Percentiles rank a stretch among this genome's conserved stretches.
Conservation (phyloP, 2,797 vertebrate genomes). For the Urocyon cinereoargenteus region DNA sequence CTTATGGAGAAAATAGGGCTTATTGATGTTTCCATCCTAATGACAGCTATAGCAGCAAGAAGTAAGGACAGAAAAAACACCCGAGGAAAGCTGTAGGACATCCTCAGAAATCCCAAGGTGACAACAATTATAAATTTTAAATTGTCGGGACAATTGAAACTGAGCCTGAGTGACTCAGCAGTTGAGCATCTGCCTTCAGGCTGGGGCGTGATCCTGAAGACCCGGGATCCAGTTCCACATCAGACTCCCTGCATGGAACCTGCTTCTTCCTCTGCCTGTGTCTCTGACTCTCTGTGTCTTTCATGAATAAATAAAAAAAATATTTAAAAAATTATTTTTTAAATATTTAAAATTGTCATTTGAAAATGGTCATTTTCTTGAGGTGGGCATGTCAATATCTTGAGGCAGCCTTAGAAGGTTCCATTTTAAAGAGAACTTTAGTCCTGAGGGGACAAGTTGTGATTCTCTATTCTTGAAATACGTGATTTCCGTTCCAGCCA, state of each 20-base stretch:
- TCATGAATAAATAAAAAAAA: too few species aligned
- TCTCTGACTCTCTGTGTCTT: too few species aligned
- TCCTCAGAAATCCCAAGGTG: rapidly evolving
- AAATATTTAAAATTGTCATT: background rate
- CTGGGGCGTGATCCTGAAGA: too few species aligned
- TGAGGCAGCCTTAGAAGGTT: background rate
- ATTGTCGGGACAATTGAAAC: too few species aligned
- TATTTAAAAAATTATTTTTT: too few species aligned
- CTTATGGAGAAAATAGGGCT: background rate
- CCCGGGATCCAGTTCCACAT: too few species aligned
- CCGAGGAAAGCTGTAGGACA: background rate
- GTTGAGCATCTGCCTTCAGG: too few species aligned
- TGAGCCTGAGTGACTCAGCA: too few species aligned
- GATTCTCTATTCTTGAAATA: background rate
- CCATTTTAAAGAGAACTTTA: background rate
- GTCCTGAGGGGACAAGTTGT: rapidly evolving
- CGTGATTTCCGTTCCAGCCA: background rate
- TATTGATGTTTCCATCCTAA: background rate
- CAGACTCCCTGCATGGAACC: too few species aligned
- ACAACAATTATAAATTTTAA: background rate
- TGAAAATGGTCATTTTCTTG: background rate
- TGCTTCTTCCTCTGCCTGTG: too few species aligned
- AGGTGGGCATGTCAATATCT: background rate
- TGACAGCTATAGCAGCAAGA: too few species aligned
- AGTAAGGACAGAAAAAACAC: too few species aligned